Conservation (phyloP, 2,797 vertebrate genomes). For the Myoxocephalus aenaeus region DNA sequence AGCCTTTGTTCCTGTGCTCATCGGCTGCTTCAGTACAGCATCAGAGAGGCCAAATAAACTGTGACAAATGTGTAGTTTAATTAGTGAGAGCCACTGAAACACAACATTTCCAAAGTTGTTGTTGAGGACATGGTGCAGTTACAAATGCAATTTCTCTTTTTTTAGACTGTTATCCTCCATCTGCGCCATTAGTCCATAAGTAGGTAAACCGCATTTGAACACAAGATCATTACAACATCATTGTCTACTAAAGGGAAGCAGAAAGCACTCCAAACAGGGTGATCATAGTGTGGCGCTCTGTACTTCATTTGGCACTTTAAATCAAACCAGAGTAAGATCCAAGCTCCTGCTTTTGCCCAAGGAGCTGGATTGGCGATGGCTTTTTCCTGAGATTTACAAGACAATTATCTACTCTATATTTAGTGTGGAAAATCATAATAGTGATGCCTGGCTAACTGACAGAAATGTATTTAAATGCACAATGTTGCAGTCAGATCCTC, state of each 20-base stretch:
- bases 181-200: constrained; percentile 3
- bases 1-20: constrained; percentile 41
- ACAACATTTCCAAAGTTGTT: constrained; percentile 26
- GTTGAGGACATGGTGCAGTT: not conserved
- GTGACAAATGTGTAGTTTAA: constrained; percentile 30
- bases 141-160: not conserved
- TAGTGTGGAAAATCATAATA: not conserved
- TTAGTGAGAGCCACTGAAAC: constrained; percentile 11
- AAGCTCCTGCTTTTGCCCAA: not conserved
- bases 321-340: not conserved
- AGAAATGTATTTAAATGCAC: not conserved
- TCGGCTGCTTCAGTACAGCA: constrained; percentile 17
- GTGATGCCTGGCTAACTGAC: not conserved
- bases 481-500: not conserved
- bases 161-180: constrained; percentile 3
- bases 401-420: not conserved
- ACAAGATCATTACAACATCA: not conserved
- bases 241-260: not conserved
- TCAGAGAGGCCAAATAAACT: constrained; percentile 31
- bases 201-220: constrained; percentile 3
- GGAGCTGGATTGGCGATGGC: not conserved
- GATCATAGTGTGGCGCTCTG: not conserved
- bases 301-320: not conserved
- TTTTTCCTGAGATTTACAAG: not conserved
- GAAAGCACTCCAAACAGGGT: not conserved